Base-by-base conservation (phyloP, 2,888 invertebrate species). In the Andrena minutula region DNA sequence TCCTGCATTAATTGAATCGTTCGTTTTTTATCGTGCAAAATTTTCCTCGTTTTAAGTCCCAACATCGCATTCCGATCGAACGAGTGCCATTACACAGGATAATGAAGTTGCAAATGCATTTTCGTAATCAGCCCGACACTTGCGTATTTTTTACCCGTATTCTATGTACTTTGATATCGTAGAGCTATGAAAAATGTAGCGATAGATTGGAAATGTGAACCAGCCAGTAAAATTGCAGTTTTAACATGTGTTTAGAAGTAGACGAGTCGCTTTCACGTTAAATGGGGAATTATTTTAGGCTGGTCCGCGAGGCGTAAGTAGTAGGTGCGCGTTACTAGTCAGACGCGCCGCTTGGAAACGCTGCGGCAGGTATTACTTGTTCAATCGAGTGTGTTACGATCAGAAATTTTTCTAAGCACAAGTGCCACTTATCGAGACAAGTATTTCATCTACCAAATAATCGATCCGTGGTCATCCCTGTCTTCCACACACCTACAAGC, bases 1-100 rank as follows among this genome's bases (percentile, higher is more conserved):
- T 79, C 69, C 75, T 72, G 71, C 53, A 58, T 75, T 68, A 80
- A 66, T 80, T 47, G 64, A 56, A n/a, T 30, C 56, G 49, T 28
- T 26, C 12, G 23, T 64, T 73, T 80, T 65, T 66, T n/a, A 26
- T n/a, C 70, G 26, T 47, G 61, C 41, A 56, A 51, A 70, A 73
- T 70, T 70, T 58, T 16, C 16, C 20, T 47, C 28, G 28, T 41
- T 30, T 20, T n/a, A 63, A 41, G 26, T 12, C 28, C 32, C n/a
- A 26, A 60, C n/a, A 47, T 35, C 12, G 23, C n/a, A 53, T 26
- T 68, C 23, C 47, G 32, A 76, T 61, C 60, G 77, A 32, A n/a
- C 6, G 30, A 1, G 23, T 23, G 70, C 66, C 63, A 64, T 69
- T 68, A 35, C 20, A 3, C 63, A 23, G 30, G 26, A 23, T 75